These are phyloP conservation scores for Chrysotoxum bicinctum DNA, from an alignment of 2,888 invertebrate species.

Conservation along the genomic window DNA sequence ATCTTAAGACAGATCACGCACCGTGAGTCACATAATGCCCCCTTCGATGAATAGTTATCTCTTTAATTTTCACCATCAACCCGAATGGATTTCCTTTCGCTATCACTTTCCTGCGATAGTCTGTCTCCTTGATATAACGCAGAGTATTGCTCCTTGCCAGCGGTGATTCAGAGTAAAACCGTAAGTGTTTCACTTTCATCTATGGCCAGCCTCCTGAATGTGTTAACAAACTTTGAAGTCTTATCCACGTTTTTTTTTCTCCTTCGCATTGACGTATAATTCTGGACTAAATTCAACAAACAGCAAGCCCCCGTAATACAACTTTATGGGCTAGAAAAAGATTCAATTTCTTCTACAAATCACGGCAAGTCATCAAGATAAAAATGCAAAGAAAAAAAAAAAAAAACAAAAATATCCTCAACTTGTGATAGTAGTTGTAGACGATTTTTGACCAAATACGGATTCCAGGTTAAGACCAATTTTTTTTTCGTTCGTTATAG, in stretches of 20 bases:
- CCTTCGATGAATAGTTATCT: constrained; percentile 8
- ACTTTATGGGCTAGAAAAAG: constrained; percentile 42
- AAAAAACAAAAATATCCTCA: constrained; percentile 4
- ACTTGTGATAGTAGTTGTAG: constrained; percentile 58
- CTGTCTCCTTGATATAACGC: constrained; percentile 27
- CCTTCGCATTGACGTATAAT: constrained; percentile 35
- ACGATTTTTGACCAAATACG: constrained; percentile 71
- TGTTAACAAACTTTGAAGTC: constrained; percentile 50
- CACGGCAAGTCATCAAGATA: constrained; percentile 66
- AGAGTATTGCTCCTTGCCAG: constrained; percentile 9
- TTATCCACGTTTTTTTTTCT: constrained; percentile 1
- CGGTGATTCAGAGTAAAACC: constrained; percentile 15
- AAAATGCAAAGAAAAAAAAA: constrained; percentile 4
- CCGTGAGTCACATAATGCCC: constrained; percentile 6
- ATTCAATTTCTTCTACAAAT: constrained; percentile 72
- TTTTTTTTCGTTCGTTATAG: neutral
- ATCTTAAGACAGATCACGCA: constrained; percentile 9
- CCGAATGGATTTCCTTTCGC: constrained; percentile 56
- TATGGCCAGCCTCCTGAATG: neutral
- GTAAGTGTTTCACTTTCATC: constrained; percentile 68
- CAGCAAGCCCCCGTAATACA: constrained; percentile 19
- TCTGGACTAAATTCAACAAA: constrained; percentile 60
- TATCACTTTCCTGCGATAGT: neutral
- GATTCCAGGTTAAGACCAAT: constrained; percentile 64
- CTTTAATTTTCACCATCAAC: constrained; percentile 22